phyloP scores from a whole-genome alignment of 2,888 invertebrate species.

The Cantharis rustica region DNA sequence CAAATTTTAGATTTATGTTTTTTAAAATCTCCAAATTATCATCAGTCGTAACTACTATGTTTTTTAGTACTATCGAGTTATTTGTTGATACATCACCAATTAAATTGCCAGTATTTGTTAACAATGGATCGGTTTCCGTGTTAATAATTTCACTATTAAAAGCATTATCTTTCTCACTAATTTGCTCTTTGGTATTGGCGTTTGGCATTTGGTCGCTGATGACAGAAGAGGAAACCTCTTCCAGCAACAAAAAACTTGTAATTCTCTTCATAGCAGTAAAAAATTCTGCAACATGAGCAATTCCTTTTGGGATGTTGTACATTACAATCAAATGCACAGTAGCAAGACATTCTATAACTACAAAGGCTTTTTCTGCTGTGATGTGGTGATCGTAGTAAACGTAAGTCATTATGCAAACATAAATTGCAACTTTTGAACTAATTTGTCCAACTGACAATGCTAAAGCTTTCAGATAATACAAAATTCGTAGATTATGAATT shows the following conservation, averaged over 20 bases:
- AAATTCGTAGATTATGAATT: conserved; percentile 60
- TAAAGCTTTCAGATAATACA: conserved; percentile 45
- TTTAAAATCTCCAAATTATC: conserved; percentile 48
- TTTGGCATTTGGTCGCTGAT: neutral
- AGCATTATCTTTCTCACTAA: neutral
- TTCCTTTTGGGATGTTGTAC: conserved; percentile 84
- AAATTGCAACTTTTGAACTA: conserved; percentile 48
- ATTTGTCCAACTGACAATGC: conserved; percentile 44
- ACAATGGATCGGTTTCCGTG: neutral
- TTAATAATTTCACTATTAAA: neutral
- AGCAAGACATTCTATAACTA: conserved; percentile 87
- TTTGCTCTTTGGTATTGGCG: neutral
- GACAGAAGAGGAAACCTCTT: neutral
- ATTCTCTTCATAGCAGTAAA: conserved; percentile 75
- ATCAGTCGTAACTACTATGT: neutral
- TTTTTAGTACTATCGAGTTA: neutral
- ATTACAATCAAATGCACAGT: conserved; percentile 85
- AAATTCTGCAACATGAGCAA: conserved; percentile 80
- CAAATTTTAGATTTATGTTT: conserved; percentile 54
- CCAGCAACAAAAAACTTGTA: conserved; percentile 57
- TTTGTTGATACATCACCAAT: neutral
- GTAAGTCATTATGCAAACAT: conserved; percentile 59
- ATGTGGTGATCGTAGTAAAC: conserved; percentile 72
- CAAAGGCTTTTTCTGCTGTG: conserved; percentile 83
- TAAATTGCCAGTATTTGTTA: neutral